phyloP scores from a whole-genome alignment of 2,797 vertebrate genomes.

The Amblyraja radiata region DNA sequence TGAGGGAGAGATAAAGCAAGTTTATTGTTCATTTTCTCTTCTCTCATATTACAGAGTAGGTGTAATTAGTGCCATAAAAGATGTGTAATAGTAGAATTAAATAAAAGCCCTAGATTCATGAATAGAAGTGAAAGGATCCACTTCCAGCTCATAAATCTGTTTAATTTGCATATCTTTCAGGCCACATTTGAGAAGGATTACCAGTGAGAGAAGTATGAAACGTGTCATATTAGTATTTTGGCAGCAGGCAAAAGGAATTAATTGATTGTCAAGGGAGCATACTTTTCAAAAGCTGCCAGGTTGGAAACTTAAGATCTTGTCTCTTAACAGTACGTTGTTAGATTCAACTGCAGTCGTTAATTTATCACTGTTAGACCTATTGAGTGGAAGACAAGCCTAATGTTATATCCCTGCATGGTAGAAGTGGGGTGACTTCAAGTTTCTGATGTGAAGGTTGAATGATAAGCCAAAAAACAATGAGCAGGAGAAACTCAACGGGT shows the following conservation, averaged over 20 bases:
- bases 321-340: background rate
- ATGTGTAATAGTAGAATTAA: too few species aligned
- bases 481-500: too few species aligned
- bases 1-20: too few species aligned
- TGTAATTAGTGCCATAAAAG: too few species aligned
- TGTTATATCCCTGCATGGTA: background rate
- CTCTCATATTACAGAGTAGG: background rate
- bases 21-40: background rate
- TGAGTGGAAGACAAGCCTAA: background rate
- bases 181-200: background rate
- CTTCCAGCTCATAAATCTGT: background rate
- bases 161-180: constrained; percentile 18
- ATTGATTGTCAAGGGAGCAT: background rate
- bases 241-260: background rate
- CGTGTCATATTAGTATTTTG: background rate
- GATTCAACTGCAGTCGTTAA: background rate
- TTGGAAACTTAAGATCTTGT: background rate
- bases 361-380: background rate
- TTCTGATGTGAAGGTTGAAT: background rate
- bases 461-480: background rate
- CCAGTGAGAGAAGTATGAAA: background rate
- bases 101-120: background rate
- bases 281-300: background rate
- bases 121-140: background rate
- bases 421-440: background rate